Evolutionary conservation across 2,888 invertebrate species (phyloP).

Genomic region (Diaprepes abbreviatus): DNA sequence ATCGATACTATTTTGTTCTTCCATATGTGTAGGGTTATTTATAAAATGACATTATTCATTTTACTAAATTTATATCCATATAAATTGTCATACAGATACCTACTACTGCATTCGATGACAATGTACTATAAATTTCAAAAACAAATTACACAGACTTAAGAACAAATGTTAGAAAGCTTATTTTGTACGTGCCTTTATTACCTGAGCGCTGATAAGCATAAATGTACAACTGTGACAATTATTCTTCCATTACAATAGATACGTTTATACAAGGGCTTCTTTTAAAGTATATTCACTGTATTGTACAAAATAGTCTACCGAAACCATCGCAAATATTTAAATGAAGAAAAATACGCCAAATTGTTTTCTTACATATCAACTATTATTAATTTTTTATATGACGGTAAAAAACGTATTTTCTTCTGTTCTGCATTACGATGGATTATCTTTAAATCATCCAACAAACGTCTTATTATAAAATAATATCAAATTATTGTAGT

Average conservation of each 20-base stretch:
- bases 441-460: too few relatives aligned
- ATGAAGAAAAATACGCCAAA: too few relatives aligned
- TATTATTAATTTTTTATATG: too few relatives aligned
- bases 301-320: too few relatives aligned
- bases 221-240: slow-evolving; percentile 1
- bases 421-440: too few relatives aligned
- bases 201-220: slow-evolving; percentile 13
- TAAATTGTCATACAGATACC: slow-evolving; percentile 50
- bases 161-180: slow-evolving; percentile 40
- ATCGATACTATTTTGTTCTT: slow-evolving; percentile 61
- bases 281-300: too few relatives aligned
- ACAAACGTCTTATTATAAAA: too few relatives aligned
- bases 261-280: too few relatives aligned
- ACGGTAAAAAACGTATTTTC: too few relatives aligned
- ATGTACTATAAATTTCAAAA: slow-evolving; percentile 39
- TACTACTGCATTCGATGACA: slow-evolving; percentile 40
- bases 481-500: too few relatives aligned
- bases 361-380: too few relatives aligned
- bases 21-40: slow-evolving; percentile 57
- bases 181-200: slow-evolving; percentile 14
- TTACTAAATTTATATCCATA: slow-evolving; percentile 56
- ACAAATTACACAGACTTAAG: slow-evolving; percentile 32
- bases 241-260: neutral
- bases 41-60: slow-evolving; percentile 57
- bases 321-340: too few relatives aligned